These are phyloP conservation scores for Choreutis nemorana DNA, from an alignment of 2,888 invertebrate species.

Conservation along the genomic window DNA sequence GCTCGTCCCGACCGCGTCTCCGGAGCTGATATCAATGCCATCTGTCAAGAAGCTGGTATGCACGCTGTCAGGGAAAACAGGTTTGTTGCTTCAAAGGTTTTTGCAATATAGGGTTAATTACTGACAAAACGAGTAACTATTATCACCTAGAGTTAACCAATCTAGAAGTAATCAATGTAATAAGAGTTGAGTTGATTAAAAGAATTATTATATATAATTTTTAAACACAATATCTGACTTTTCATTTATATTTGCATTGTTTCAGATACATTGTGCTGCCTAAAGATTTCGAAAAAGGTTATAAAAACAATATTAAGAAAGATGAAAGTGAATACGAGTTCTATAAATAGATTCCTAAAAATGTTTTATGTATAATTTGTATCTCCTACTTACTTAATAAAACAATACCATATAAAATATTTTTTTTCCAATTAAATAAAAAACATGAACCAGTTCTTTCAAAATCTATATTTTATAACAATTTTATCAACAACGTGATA, in stretches of 20 bases:
- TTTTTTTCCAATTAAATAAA: slow-evolving; percentile 5
- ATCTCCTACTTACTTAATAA: background rate
- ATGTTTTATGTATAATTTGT: background rate
- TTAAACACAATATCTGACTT: background rate
- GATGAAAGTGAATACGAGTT: slow-evolving; percentile 99
- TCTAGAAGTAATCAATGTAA: too few species aligned
- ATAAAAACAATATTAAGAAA: slow-evolving; percentile 99
- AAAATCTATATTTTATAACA: slow-evolving; percentile 62
- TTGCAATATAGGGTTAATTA: too few species aligned
- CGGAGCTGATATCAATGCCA: slow-evolving; percentile 99
- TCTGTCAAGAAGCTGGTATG: slow-evolving; percentile 99
- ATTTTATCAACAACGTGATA: slow-evolving; percentile 59
- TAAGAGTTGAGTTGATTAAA: background rate
- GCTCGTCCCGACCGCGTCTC: slow-evolving; percentile 98
- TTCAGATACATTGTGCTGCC: slow-evolving; percentile 91
- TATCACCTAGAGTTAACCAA: too few species aligned
- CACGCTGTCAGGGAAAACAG: slow-evolving; percentile 99
- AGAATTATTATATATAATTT: slow-evolving; percentile 1
- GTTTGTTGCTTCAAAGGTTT: too few species aligned
- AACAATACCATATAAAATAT: background rate
- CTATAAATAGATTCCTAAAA: slow-evolving; percentile 82
- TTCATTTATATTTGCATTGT: slow-evolving; percentile 9
- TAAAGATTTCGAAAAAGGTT: slow-evolving; percentile 99
- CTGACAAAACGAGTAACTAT: too few species aligned
- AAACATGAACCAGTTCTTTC: slow-evolving; percentile 24